Percentiles rank a stretch among this genome's conserved stretches.
Conservation (phyloP, 2,113 vertebrate genomes). For the Chamaea fasciata region DNA sequence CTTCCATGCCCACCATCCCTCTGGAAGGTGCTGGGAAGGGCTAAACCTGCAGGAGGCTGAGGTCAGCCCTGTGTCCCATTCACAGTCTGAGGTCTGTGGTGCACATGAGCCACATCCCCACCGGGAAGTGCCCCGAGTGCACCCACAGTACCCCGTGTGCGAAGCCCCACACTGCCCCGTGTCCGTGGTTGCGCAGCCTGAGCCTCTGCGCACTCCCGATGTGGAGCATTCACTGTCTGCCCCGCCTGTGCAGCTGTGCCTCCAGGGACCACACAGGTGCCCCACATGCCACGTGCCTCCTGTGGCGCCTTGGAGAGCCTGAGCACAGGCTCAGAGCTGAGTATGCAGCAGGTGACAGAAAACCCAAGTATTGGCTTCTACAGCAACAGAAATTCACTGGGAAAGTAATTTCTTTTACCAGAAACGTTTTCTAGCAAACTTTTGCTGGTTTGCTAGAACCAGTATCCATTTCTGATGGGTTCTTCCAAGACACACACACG, state of each 20-base stretch:
- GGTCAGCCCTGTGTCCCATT: accelerated
- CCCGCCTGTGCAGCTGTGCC: not conserved
- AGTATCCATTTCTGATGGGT: not conserved
- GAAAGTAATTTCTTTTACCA: not conserved
- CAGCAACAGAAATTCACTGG: not conserved
- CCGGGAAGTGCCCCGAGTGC: accelerated
- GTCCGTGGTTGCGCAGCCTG: accelerated
- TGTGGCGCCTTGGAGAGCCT: accelerated
- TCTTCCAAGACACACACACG: accelerated
- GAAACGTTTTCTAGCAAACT: not conserved
- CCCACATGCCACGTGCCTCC: accelerated
- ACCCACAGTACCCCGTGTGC: accelerated
- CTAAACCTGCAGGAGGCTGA: accelerated
- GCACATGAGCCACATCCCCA: not conserved
- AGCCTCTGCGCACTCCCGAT: accelerated
- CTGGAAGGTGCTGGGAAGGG: not conserved
- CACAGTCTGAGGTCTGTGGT: not conserved
- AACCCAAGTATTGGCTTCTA: not conserved
- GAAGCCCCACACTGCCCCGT: accelerated
- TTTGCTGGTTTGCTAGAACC: not conserved
- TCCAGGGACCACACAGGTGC: not conserved
- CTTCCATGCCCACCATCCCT: not conserved
- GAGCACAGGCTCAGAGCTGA: not conserved
- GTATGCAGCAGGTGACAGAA: accelerated
- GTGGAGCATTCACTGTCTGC: not conserved